Conservation (phyloP, 2,888 invertebrate species). For the Zelleria hepariella region DNA sequence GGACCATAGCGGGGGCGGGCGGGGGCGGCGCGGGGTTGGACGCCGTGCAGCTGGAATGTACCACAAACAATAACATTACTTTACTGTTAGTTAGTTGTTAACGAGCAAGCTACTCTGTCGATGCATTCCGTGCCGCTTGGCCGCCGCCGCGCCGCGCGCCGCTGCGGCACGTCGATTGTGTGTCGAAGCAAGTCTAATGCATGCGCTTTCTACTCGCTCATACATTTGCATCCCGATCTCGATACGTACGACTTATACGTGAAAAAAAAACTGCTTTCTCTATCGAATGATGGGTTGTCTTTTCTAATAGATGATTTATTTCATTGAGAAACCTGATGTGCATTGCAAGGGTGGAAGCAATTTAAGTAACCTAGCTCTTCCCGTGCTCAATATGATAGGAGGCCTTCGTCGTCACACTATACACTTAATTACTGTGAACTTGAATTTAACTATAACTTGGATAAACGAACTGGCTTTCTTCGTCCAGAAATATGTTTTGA, state of each 20-base stretch:
- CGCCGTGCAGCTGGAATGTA: background rate
- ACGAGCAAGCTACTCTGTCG: background rate
- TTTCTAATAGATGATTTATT: no score
- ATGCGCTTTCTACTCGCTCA: background rate
- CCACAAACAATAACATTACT: no score
- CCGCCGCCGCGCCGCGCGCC: background rate
- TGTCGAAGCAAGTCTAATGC: background rate
- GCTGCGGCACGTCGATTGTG: background rate
- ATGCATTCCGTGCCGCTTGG: background rate
- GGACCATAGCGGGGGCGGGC: constrained; percentile 17
- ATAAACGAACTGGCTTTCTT: background rate
- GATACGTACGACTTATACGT: no score
- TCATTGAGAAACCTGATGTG: no score
- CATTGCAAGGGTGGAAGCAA: no score
- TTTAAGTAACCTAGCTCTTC: no score
- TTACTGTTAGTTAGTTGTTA: background rate
- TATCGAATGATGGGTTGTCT: no score
- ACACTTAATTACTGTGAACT: no score
- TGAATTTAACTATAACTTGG: no score
- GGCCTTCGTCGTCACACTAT: no score
- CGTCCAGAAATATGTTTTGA: background rate
- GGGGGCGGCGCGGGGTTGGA: background rate
- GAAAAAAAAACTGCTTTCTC: no score
- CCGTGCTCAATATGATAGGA: no score
- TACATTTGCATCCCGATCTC: background rate